These are phyloP conservation scores for Phataginus tetradactyla DNA, from an alignment of 2,797 vertebrate species.

Conservation along the genomic window DNA sequence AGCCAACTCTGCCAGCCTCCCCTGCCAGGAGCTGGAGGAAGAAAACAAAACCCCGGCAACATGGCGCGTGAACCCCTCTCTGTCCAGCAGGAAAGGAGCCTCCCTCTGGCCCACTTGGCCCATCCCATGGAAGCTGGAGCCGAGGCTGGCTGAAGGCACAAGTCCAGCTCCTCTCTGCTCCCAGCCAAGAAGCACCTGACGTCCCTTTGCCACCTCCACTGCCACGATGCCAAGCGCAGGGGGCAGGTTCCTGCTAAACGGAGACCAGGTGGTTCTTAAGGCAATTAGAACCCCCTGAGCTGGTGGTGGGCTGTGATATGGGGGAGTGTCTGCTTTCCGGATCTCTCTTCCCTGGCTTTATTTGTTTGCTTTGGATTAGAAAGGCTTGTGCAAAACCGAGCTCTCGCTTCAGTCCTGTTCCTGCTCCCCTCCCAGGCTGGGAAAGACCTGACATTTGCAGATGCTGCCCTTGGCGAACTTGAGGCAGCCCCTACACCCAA, in stretches of 20 bases:
- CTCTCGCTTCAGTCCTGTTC: background rate
- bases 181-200: slow-evolving; percentile 43
- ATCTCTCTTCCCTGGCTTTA: background rate
- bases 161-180: background rate
- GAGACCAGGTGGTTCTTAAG: slow-evolving; percentile 59
- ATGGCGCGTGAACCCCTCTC: background rate
- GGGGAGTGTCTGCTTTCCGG: fast-evolving
- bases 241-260: background rate
- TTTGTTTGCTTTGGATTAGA: slow-evolving; percentile 72
- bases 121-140: fast-evolving
- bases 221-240: fast-evolving
- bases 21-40: slow-evolving; percentile 63
- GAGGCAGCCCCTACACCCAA: background rate
- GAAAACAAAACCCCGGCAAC: slow-evolving; percentile 27
- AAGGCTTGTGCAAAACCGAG: background rate
- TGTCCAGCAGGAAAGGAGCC: background rate
- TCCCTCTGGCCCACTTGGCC: background rate
- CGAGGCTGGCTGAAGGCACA: background rate
- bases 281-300: background rate
- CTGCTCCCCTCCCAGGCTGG: background rate
- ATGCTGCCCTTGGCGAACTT: fast-evolving
- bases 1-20: slow-evolving; percentile 65
- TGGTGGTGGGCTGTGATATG: background rate
- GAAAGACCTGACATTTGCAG: background rate
- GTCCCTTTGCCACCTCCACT: background rate